phyloP scores from a whole-genome alignment of 2,888 invertebrate species.

The Lasius fuliginosus region DNA sequence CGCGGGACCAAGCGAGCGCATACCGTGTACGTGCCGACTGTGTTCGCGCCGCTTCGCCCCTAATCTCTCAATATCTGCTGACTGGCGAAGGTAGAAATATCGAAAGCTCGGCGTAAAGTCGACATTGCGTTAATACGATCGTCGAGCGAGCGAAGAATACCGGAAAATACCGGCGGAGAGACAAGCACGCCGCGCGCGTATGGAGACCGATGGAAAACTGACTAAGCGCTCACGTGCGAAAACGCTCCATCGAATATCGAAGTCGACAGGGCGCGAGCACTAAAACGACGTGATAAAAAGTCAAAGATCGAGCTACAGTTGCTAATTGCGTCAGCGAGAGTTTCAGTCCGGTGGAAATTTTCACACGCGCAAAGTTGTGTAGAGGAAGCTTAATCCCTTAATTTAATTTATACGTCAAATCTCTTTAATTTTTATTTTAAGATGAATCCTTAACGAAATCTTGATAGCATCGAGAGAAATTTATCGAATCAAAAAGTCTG shows the following conservation, averaged over 20 bases:
- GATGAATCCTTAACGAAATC: neutral
- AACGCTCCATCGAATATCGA: conserved; percentile 25
- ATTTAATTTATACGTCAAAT: neutral
- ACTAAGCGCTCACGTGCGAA: conserved; percentile 16
- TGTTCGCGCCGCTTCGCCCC: conserved; percentile 9
- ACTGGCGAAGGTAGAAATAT: conserved; percentile 32
- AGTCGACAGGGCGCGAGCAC: neutral
- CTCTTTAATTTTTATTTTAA: neutral
- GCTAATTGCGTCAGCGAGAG: conserved; percentile 31
- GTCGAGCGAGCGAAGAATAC: conserved; percentile 17
- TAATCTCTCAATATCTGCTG: conserved; percentile 36
- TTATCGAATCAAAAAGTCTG: neutral
- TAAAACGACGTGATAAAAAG: conserved; percentile 32
- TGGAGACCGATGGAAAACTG: conserved; percentile 33
- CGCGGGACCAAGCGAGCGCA: conserved; percentile 43
- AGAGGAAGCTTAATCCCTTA: neutral
- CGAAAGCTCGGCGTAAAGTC: conserved; percentile 56
- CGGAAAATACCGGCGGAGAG: conserved; percentile 31
- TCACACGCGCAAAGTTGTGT: neutral
- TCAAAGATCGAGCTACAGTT: conserved; percentile 27
- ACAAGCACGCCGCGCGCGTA: conserved; percentile 20
- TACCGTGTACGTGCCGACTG: conserved; percentile 14
- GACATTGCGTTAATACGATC: conserved; percentile 51
- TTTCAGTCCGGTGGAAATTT: conserved; percentile 13
- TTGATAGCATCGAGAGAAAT: neutral